A percentile compares a stretch with the other conserved stretches of the same genome.
These are phyloP conservation scores for Lacanobia oleracea DNA, from an alignment of 2,888 invertebrate genomes.

Conservation along the genomic window DNA sequence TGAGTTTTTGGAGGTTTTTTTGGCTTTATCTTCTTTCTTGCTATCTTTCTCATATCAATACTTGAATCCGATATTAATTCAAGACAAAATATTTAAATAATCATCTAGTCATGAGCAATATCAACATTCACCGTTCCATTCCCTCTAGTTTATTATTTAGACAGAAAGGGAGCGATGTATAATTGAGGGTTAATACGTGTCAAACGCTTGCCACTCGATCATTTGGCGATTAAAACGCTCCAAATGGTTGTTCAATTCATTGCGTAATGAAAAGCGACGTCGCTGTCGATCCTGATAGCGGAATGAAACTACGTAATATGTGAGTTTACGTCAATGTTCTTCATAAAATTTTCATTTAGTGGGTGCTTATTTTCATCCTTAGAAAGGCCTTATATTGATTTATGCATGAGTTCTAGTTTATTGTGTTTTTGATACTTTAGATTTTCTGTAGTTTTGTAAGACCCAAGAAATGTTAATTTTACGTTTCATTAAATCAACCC, in stretches of 20 bases:
- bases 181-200: slow-evolving; percentile 58
- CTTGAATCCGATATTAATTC: neutral
- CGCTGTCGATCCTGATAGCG: too few species aligned
- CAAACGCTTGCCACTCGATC: slow-evolving; percentile 57
- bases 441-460: neutral
- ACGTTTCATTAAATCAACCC: neutral
- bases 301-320: slow-evolving; percentile 22
- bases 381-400: neutral
- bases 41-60: neutral
- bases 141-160: slow-evolving; percentile 13
- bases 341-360: slow-evolving; percentile 4
- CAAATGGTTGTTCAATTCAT: slow-evolving; percentile 53
- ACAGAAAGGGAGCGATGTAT: slow-evolving; percentile 26
- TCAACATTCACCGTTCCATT: slow-evolving; percentile 1
- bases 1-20: too few species aligned
- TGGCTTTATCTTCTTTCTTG: too few species aligned
- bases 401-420: neutral
- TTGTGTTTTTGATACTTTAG: neutral
- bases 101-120: neutral
- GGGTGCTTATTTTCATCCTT: neutral
- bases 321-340: slow-evolving; percentile 13
- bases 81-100: neutral
- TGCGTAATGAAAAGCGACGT: slow-evolving; percentile 44
- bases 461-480: neutral
- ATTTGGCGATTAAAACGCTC: slow-evolving; percentile 39